Evolutionary conservation across 2,797 vertebrate genomes (phyloP).

Genomic region (Argentina silus): DNA sequence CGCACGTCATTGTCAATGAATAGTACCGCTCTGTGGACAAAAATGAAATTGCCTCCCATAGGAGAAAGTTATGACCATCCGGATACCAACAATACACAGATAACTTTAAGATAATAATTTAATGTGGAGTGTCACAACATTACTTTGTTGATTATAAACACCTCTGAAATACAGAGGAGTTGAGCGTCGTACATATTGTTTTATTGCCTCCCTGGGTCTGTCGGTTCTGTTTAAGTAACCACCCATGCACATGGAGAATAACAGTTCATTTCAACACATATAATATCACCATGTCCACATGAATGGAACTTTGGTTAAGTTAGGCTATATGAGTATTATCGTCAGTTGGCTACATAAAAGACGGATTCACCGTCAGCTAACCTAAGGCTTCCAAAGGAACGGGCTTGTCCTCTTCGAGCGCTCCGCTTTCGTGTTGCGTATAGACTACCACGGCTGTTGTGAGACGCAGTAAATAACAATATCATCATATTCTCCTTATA

Average conservation of each 20-base stretch:
- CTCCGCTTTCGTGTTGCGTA: constrained; percentile 39
- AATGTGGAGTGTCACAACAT: constrained; percentile 6
- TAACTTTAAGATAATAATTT: neutral
- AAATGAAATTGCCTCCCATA: constrained; percentile 68
- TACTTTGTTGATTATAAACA: neutral
- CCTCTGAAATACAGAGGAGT: neutral
- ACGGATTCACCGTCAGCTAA: neutral
- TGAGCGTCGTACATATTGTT: neutral
- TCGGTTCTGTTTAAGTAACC: neutral
- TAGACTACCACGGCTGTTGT: constrained; percentile 36
- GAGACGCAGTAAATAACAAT: constrained; percentile 32
- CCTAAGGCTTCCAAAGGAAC: neutral
- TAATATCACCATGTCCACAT: too few relatives aligned
- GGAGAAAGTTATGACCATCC: constrained; percentile 60
- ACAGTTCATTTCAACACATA: neutral
- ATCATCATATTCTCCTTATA: neutral
- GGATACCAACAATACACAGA: constrained; percentile 45
- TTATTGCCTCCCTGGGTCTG: neutral
- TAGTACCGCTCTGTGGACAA: constrained; percentile 88
- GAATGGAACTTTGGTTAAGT: too few relatives aligned
- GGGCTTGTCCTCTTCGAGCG: constrained; percentile 11
- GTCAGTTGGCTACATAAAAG: neutral
- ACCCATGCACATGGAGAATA: neutral
- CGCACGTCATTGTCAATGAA: constrained; percentile 71
- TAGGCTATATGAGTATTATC: neutral